phyloP scores from a whole-genome alignment of 2,888 invertebrate genomes.

The Parascotia fuliginaria region DNA sequence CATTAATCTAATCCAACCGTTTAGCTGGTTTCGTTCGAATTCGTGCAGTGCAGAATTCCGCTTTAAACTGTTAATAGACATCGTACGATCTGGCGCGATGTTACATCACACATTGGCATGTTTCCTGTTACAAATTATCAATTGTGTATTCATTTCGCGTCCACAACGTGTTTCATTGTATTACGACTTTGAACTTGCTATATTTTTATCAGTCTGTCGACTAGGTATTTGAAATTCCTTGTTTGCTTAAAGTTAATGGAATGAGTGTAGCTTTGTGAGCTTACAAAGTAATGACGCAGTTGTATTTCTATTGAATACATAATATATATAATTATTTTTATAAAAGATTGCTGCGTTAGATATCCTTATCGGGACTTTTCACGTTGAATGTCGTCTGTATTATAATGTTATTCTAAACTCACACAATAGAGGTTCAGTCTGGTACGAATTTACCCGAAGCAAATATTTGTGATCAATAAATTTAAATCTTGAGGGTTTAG shows the following conservation, averaged over 20 bases:
- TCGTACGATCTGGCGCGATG: constrained; percentile 49
- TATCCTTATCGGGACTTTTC: too few relatives aligned
- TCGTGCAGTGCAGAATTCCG: background rate
- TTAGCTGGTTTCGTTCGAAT: too few relatives aligned
- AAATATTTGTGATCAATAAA: too few relatives aligned
- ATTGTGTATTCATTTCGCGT: constrained; percentile 10
- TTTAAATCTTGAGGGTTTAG: too few relatives aligned
- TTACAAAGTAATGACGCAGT: background rate
- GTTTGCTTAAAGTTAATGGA: background rate
- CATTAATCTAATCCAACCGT: too few relatives aligned
- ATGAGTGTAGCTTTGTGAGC: background rate
- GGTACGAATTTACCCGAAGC: too few relatives aligned
- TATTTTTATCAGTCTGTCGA: background rate
- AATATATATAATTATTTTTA: too few relatives aligned
- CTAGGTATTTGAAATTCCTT: background rate
- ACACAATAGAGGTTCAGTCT: too few relatives aligned
- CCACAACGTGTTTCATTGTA: constrained; percentile 1
- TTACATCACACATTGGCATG: constrained; percentile 42
- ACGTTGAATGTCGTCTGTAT: too few relatives aligned
- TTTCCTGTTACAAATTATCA: constrained; percentile 41
- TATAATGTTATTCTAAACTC: too few relatives aligned
- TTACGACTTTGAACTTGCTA: constrained; percentile 32
- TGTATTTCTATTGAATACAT: too few relatives aligned
- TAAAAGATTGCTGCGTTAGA: too few relatives aligned
- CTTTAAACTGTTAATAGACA: constrained; percentile 1